Percentiles rank a stretch among this genome's conserved stretches.
Evolutionary conservation across 2,113 vertebrate species (phyloP).

Genomic region (Anarhynchus alexandrinus): DNA sequence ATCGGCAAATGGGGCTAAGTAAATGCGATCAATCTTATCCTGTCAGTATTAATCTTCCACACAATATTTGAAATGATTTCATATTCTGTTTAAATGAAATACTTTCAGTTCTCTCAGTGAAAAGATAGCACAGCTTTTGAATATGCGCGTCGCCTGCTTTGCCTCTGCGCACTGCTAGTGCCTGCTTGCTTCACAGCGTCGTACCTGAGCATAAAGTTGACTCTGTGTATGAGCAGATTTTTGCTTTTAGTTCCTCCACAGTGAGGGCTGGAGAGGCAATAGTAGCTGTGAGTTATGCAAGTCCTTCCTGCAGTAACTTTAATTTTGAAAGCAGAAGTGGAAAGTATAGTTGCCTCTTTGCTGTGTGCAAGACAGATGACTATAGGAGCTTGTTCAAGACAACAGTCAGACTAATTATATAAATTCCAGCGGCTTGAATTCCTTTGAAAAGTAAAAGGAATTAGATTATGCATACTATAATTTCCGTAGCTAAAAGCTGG

Average conservation of each 20-base stretch:
- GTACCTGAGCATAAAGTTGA: neutral
- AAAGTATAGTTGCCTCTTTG: neutral
- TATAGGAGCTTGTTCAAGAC: neutral
- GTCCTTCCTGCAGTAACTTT: neutral
- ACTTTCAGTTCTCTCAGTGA: neutral
- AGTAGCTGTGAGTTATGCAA: neutral
- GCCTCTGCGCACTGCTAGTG: neutral
- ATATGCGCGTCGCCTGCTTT: neutral
- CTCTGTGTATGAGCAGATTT: neutral
- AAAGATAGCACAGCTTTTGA: neutral
- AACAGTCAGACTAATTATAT: neutral
- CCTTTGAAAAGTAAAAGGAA: constrained; percentile 4
- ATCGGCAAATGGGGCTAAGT: neutral
- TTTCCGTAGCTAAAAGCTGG: neutral
- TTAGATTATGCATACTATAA: neutral
- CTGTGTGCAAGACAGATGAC: neutral
- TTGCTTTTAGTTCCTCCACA: neutral
- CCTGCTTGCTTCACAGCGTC: neutral
- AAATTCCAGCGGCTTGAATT: neutral
- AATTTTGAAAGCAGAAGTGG: neutral
- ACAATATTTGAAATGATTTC: constrained; percentile 24
- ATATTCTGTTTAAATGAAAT: constrained; percentile 26
- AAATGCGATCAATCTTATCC: constrained; percentile 13
- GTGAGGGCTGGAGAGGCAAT: neutral
- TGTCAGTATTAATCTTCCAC: constrained; percentile 40